Evolutionary conservation across 2,888 invertebrate genomes (phyloP), one percentile per base, ranked within the genome.

Genomic region (Agrochola litura): DNA sequence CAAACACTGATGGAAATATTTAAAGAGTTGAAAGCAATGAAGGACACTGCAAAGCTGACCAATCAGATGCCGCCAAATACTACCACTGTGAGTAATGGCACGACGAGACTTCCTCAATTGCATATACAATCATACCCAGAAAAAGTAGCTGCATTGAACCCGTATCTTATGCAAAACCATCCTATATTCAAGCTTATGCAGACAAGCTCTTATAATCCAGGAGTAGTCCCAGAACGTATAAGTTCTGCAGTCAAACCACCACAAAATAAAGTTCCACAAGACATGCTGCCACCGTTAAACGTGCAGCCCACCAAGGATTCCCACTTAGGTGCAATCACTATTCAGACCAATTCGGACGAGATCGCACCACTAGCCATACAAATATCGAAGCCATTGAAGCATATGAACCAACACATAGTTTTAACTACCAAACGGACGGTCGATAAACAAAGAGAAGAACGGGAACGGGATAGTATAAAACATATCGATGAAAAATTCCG

Each of bases 291-390:
- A 37, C 76, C 73, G 4, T 3, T 73, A 37, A 84, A 73, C 30
- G 10, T n/a, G 1, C 54, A 78, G 16, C 73, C 52, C 10, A 73
- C 16, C 46, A 77, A 61, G 0, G 69, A 74, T 63, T 46, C 66
- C n/a, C 67, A 25, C 16, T n/a, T 71, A 41, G 58, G 63, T 19
- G 89, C 95, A 0, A 89, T 93, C 54, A 94, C 93, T 54, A 89
- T 96, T 81, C 96, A 96, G 86, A 96, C 96, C 0, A 95, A 96
- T 85, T 92, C 92, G 2, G 85, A 90, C 14, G 94, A 94, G 86
- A 92, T 96, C 75, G 91, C 93, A 37, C 95, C 95, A 3, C 79
- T 96, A 43, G 91, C 91, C 14, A 89, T 96, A 68, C 91, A 92
- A 25, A 81, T 95, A 58, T 78, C 90, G 10, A 92, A 93, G 37